Percentiles rank a stretch among this genome's conserved stretches.
These are phyloP conservation scores for Proctacanthus coquilletti DNA, from an alignment of 1,140 invertebrate species.

Conservation along the genomic window DNA sequence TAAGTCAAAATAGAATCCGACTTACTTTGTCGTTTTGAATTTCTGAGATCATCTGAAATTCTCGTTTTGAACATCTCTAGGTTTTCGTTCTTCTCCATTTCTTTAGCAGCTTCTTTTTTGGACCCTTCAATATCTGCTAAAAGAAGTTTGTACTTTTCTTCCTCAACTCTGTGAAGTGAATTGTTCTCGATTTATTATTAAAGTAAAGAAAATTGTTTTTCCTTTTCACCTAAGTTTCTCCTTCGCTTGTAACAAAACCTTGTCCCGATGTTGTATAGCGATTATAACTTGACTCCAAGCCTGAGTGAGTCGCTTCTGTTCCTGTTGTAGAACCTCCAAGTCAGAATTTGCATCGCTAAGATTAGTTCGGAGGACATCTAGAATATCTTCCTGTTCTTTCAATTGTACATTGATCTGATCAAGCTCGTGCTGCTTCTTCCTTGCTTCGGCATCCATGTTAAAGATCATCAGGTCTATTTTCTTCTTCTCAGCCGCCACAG, in stretches of 20 bases:
- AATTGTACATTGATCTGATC: conserved; percentile 32
- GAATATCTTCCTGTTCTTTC: conserved; percentile 31
- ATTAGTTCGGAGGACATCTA: conserved; percentile 29
- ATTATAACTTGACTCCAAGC: conserved; percentile 56
- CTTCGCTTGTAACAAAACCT: conserved; percentile 40
- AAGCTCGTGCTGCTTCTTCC: conserved; percentile 34
- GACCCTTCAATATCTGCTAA: conserved; percentile 37
- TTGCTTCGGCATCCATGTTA: conserved; percentile 34
- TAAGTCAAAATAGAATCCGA: not conserved
- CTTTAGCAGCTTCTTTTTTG: conserved; percentile 43
- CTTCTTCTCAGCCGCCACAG: conserved; percentile 33
- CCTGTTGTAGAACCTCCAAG: conserved; percentile 48
- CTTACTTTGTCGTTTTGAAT: conserved; percentile 28
- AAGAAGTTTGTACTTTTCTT: conserved; percentile 37
- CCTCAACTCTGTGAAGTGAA: conserved; percentile 31
- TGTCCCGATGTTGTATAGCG: conserved; percentile 49
- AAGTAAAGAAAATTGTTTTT: conserved; percentile 4
- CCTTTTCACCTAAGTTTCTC: conserved; percentile 38
- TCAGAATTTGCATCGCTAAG: conserved; percentile 47
- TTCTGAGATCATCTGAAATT: conserved; percentile 36
- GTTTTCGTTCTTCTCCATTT: conserved; percentile 48
- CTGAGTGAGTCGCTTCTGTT: conserved; percentile 46
- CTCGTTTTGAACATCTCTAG: conserved; percentile 41
- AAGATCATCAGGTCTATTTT: conserved; percentile 37
- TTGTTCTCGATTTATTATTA: too few species aligned